Conservation (phyloP, 2,113 vertebrate genomes). For the Larimichthys crocea region DNA sequence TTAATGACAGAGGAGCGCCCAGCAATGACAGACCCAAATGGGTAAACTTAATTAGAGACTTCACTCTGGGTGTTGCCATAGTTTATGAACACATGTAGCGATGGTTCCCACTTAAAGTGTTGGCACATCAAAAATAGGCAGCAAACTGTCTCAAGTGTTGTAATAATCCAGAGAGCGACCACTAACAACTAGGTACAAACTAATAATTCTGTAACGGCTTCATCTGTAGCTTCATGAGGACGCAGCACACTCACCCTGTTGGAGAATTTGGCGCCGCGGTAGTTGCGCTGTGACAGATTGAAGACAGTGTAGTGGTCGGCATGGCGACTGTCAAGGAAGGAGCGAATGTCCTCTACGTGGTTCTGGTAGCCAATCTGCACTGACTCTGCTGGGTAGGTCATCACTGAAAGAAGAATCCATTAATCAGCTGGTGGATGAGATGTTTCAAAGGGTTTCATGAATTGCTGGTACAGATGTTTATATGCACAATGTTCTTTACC, state of each 20-base stretch:
- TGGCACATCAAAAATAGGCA: background rate
- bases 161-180: conserved; percentile 9
- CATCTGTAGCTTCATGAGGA: background rate
- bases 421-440: background rate
- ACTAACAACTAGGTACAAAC: background rate
- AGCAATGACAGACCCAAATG: background rate
- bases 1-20: background rate
- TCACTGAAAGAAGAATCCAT: conserved; percentile 84
- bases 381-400: conserved; percentile 96
- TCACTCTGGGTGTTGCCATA: background rate
- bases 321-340: conserved; percentile 95
- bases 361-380: conserved; percentile 97
- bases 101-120: background rate
- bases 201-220: background rate
- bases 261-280: conserved; percentile 97
- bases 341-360: conserved; percentile 97
- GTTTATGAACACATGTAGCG: background rate
- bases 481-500: background rate
- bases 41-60: conserved; percentile 23
- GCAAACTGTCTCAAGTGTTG: background rate
- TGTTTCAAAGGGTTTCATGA: background rate
- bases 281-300: conserved; percentile 96
- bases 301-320: conserved; percentile 99
- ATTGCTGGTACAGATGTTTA: background rate
- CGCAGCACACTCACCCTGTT: conserved; percentile 89